phyloP scores from a whole-genome alignment of 2,113 vertebrate species.

The Coptodon rendalli region DNA sequence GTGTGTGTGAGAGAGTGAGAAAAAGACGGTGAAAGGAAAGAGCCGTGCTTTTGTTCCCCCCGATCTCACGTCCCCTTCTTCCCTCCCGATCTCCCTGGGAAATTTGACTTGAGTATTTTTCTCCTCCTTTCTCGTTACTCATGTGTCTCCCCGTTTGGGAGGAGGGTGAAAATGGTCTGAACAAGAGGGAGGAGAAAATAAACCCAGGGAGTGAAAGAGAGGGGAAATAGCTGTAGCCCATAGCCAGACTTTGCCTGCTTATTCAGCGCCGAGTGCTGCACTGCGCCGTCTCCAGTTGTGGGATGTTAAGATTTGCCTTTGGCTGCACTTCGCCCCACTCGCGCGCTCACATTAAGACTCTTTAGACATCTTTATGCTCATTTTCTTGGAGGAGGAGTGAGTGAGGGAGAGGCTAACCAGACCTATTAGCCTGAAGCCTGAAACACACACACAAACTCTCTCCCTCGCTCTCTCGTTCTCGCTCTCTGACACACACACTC shows the following conservation, averaged over 20 bases:
- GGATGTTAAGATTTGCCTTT: conserved; percentile 49
- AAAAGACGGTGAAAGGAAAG: conserved; percentile 12
- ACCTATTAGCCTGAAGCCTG: conserved; percentile 42
- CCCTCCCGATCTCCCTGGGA: conserved; percentile 47
- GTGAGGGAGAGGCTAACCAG: conserved; percentile 30
- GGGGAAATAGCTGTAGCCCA: conserved; percentile 36
- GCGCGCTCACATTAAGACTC: conserved; percentile 42
- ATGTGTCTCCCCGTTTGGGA: conserved; percentile 32
- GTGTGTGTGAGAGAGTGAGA: background rate
- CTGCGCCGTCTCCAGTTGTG: conserved; percentile 56
- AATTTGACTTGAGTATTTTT: conserved; percentile 46
- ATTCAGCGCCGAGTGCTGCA: conserved; percentile 58
- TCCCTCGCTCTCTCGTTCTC: background rate
- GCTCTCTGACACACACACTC: conserved; percentile 3
- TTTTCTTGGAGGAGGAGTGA: conserved; percentile 48
- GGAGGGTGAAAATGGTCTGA: conserved; percentile 37
- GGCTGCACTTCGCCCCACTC: conserved; percentile 40
- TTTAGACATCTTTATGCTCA: conserved; percentile 51
- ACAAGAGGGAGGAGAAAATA: conserved; percentile 55
- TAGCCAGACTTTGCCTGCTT: conserved; percentile 62
- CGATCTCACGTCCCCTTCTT: conserved; percentile 23
- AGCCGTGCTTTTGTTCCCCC: conserved; percentile 36
- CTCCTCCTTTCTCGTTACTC: conserved; percentile 29
- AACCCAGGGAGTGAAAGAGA: conserved; percentile 16
- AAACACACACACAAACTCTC: background rate